Percentiles rank a stretch among this genome's conserved stretches.
phyloP scores from a whole-genome alignment of 2,797 vertebrate species.

The Sebastes steindachneri region DNA sequence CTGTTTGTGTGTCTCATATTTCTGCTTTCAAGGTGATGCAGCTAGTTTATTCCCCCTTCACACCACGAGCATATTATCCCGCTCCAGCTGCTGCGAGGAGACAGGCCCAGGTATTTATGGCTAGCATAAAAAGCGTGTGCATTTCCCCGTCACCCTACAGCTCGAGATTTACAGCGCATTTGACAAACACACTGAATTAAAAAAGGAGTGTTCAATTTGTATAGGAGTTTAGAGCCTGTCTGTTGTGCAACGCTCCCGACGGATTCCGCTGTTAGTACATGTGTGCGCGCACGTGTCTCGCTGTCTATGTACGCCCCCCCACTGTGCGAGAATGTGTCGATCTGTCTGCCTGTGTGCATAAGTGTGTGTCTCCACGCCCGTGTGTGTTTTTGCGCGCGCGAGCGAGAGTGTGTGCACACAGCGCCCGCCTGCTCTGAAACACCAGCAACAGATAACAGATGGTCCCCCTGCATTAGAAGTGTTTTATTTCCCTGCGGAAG shows the following conservation, averaged over 20 bases:
- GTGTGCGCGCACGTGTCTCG: constrained; percentile 17
- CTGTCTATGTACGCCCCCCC: constrained; percentile 38
- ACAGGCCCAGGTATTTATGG: constrained; percentile 79
- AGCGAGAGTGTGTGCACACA: neutral
- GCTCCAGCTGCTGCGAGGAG: constrained; percentile 68
- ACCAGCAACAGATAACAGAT: constrained; percentile 86
- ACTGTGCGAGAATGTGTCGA: constrained; percentile 55
- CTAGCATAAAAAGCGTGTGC: constrained; percentile 72
- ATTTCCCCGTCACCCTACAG: constrained; percentile 73
- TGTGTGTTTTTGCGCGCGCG: constrained; percentile 25
- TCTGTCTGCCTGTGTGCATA: constrained; percentile 34
- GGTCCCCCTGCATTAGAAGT: constrained; percentile 84
- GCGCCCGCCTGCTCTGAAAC: constrained; percentile 77
- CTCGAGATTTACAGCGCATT: constrained; percentile 68
- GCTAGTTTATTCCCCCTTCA: constrained; percentile 63
- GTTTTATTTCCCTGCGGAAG: constrained; percentile 85
- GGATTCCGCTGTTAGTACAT: constrained; percentile 62
- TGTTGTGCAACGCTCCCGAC: constrained; percentile 66
- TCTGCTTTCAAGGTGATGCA: constrained; percentile 69
- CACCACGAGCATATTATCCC: constrained; percentile 68
- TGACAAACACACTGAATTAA: constrained; percentile 69
- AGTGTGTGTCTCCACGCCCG: neutral
- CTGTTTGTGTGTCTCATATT: constrained; percentile 48
- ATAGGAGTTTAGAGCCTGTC: constrained; percentile 78
- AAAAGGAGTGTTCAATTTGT: constrained; percentile 75